A percentile compares a stretch with the other conserved stretches of the same genome.
Conservation (phyloP, 2,888 invertebrate species). For the Lochmaea crataegi region DNA sequence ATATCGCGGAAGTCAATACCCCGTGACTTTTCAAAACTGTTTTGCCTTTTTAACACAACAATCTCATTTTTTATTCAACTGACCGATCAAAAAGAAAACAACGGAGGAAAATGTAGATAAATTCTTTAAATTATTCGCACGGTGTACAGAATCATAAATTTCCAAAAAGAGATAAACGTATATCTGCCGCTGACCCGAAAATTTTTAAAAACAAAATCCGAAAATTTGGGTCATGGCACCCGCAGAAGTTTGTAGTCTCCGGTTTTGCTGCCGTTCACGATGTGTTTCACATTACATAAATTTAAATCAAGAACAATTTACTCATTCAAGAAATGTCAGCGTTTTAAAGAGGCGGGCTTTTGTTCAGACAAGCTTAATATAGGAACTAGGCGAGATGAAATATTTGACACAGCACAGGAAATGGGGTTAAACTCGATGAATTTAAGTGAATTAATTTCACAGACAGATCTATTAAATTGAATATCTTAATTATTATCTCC, state of each 20-base stretch:
- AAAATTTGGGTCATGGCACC: constrained; percentile 1
- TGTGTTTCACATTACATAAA: neutral
- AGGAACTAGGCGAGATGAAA: neutral
- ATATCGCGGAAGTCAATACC: no score
- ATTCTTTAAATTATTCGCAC: neutral
- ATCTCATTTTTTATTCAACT: neutral
- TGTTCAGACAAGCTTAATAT: neutral
- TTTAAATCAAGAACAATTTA: constrained; percentile 1
- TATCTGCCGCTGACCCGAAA: neutral
- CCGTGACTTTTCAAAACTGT: no score
- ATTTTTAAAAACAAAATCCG: neutral
- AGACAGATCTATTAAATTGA: no score
- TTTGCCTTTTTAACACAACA: neutral
- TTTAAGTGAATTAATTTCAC: neutral
- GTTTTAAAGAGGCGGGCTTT: neutral
- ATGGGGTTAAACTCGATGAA: no score
- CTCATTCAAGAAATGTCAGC: neutral
- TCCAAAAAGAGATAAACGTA: neutral
- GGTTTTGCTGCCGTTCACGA: neutral
- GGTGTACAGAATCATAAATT: neutral
- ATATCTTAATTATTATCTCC: no score
- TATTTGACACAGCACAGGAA: neutral
- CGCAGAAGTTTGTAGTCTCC: neutral
- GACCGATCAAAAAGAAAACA: neutral
- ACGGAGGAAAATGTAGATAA: neutral